Base-by-base conservation (phyloP, 2,113 vertebrate species). In the Semnornis frantzii region DNA sequence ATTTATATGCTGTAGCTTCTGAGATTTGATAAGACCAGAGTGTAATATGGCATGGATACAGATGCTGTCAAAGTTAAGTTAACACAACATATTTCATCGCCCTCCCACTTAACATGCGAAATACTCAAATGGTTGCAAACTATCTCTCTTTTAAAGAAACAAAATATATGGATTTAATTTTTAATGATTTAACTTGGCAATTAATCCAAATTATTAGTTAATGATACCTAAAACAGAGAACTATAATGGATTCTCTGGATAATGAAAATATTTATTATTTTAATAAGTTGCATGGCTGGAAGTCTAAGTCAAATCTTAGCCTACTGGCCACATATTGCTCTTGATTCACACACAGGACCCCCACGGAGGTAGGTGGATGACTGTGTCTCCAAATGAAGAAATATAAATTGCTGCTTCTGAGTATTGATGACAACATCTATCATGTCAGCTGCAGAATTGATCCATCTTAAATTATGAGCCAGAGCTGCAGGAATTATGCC, bases 211-310 rank as follows among this genome's bases (percentile, higher is more conserved):
- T 92, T 81, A 96, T 96, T 94, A 95, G 68, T 94, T 95, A 97
- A 94, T 85, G 90, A 92, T 94, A 91, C 70, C 15, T 94, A 92
- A 96, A 94, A 27, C 21, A 50, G 54, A 94, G 64, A 89, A 94
- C 79, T 44, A 72, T 87, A 95, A 95, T 90, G 85, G 80, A 96
- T 97, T 94, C 76, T 72, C 69, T 72, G 62, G 82, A 87, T 88
- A 96, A 94, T 75, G 93, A 88, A 96, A 91, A 92, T 96, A 96
- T 97, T 95, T 97, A 95, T 97, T 97, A 95, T 96, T 96, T 96
- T 96, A 96, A 97, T 96, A 94, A 94, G 93, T 92, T 91, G 85
- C 95, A 23, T 95, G 93, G 93, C 93, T 97, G 96, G 94, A 97
- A 95, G 91, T 90, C 91, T 90, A 91, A 86, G 91, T 94, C 95